Conservation (phyloP, 2,888 invertebrate genomes). For the Ophioninae sp. region DNA sequence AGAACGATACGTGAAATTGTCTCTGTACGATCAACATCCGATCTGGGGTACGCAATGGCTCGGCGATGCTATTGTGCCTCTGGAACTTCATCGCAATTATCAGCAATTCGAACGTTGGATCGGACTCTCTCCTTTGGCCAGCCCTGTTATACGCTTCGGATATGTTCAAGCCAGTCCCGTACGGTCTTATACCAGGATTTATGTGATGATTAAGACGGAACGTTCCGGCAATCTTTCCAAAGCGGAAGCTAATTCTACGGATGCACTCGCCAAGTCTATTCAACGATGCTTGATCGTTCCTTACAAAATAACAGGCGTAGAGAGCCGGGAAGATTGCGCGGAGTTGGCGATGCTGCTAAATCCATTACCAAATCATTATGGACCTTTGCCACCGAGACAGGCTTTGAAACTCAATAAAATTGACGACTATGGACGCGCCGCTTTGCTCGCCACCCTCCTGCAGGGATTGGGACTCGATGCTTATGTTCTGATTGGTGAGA, state of each 20-base stretch:
- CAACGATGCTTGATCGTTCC: conserved; percentile 76
- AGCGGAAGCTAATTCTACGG: conserved; percentile 65
- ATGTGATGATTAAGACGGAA: conserved; percentile 77
- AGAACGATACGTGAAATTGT: conserved; percentile 73
- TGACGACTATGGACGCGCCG: conserved; percentile 78
- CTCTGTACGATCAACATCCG: conserved; percentile 78
- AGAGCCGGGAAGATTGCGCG: conserved; percentile 74
- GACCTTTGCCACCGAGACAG: conserved; percentile 76
- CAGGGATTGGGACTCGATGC: conserved; percentile 74
- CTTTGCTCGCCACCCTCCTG: conserved; percentile 74
- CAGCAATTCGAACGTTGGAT: conserved; percentile 79
- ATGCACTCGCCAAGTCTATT: conserved; percentile 73
- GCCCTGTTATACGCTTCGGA: conserved; percentile 76
- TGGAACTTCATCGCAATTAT: conserved; percentile 75
- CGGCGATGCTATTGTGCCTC: conserved; percentile 76
- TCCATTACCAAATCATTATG: conserved; percentile 74
- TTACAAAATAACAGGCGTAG: conserved; percentile 73
- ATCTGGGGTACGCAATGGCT: conserved; percentile 79
- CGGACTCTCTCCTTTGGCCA: conserved; percentile 73
- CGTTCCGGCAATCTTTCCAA: conserved; percentile 71
- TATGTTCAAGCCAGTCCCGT: conserved; percentile 74
- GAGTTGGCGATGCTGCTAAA: conserved; percentile 74
- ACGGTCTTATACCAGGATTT: conserved; percentile 76
- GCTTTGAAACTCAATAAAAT: conserved; percentile 77
- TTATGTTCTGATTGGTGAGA: conserved; percentile 75